A percentile compares a stretch with the other conserved stretches of the same genome.
These are phyloP conservation scores for Anarrhichthys ocellatus DNA, from an alignment of 2,113 vertebrate species.

Conservation along the genomic window DNA sequence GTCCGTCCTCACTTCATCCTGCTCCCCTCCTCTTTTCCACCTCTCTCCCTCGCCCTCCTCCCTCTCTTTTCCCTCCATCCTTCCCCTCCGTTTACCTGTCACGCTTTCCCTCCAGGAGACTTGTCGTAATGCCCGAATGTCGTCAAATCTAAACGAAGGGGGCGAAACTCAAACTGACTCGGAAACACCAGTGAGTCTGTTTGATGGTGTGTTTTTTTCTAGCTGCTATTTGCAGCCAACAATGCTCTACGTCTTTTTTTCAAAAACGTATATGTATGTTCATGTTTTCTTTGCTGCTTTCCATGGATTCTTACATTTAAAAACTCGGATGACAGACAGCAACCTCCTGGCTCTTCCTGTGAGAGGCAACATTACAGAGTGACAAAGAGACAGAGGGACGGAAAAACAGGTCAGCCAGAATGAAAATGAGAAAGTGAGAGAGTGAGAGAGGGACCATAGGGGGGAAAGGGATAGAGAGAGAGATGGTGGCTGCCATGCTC, in stretches of 20 bases:
- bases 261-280: background rate
- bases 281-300: background rate
- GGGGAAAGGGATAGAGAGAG: background rate
- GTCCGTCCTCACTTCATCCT: slow-evolving; percentile 40
- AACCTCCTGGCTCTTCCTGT: slow-evolving; percentile 22
- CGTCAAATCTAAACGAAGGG: background rate
- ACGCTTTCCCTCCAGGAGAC: background rate
- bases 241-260: background rate
- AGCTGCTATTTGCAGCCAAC: background rate
- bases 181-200: background rate
- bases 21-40: background rate
- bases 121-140: background rate
- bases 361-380: background rate
- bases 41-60: background rate
- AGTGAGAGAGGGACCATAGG: slow-evolving; percentile 4
- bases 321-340: slow-evolving; percentile 21
- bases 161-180: background rate
- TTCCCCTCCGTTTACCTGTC: background rate
- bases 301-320: background rate
- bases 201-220: too few relatives aligned
- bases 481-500: background rate
- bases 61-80: background rate
- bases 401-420: slow-evolving; percentile 13
- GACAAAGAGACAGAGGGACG: slow-evolving; percentile 19
- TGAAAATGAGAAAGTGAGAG: slow-evolving; percentile 16